phyloP scores from a whole-genome alignment of 2,888 invertebrate genomes.

The Limnephilus auricula region DNA sequence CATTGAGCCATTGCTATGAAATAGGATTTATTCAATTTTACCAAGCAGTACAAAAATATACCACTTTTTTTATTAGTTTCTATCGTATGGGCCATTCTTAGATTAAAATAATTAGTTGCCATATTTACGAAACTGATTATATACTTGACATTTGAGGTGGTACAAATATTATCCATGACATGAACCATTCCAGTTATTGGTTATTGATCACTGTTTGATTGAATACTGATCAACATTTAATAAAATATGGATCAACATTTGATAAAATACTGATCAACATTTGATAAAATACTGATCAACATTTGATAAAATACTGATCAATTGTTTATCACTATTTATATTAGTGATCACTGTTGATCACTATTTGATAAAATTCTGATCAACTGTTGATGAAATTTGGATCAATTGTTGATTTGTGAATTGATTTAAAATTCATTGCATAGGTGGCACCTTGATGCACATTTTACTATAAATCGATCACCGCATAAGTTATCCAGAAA shows the following conservation, averaged over 20 bases:
- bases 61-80: slow-evolving; percentile 15
- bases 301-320: no score
- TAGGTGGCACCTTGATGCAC: not conserved
- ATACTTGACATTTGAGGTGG: slow-evolving; percentile 13
- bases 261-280: no score
- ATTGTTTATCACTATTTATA: no score
- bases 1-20: slow-evolving; percentile 25
- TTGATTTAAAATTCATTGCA: not conserved
- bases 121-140: slow-evolving; percentile 37
- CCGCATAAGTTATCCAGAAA: not conserved
- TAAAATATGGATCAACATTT: no score
- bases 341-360: no score
- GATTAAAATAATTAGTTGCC: slow-evolving; percentile 42
- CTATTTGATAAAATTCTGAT: no score
- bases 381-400: no score
- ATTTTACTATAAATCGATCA: not conserved
- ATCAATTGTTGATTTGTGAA: no score
- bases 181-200: not conserved
- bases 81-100: slow-evolving; percentile 21
- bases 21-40: slow-evolving; percentile 7
- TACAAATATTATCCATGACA: slow-evolving; percentile 1
- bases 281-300: no score
- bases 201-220: no score
- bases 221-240: no score
- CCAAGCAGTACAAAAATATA: slow-evolving; percentile 43